Evolutionary conservation across 2,797 vertebrate species (phyloP).

Genomic region (Brachyrhaphis roseni): DNA sequence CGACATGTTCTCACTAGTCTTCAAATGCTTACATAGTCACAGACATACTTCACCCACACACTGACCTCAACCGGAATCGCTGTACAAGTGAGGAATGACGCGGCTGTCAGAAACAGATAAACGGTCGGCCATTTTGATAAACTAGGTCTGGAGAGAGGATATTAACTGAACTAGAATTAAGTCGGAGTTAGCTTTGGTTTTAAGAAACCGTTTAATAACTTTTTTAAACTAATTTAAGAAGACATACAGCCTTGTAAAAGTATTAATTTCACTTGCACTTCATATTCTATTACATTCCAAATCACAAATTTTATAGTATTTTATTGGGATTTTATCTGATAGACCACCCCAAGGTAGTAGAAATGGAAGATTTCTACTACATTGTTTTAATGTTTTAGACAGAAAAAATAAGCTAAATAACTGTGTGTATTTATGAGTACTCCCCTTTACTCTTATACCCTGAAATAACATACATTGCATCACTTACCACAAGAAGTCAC

Average conservation of each 20-base stretch:
- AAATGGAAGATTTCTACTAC: background rate
- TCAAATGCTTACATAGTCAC: slow-evolving; percentile 6
- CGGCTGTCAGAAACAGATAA: slow-evolving; percentile 16
- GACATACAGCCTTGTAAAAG: background rate
- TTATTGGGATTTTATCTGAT: background rate
- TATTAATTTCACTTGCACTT: background rate
- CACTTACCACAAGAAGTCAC: background rate
- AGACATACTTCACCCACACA: slow-evolving; percentile 43
- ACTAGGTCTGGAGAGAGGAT: background rate
- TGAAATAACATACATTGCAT: background rate
- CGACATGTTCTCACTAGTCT: slow-evolving; percentile 43
- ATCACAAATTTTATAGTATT: too few relatives aligned
- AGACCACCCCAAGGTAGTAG: background rate
- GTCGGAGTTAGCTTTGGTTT: background rate
- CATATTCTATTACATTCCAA: background rate
- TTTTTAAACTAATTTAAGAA: background rate
- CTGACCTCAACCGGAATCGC: slow-evolving; percentile 9
- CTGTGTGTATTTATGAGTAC: background rate
- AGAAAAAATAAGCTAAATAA: background rate
- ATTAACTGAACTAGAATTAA: background rate
- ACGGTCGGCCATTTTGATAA: slow-evolving; percentile 32
- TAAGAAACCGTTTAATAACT: background rate
- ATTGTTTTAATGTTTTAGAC: background rate
- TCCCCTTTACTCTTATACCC: background rate
- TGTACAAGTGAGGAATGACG: slow-evolving; percentile 20